Conservation (phyloP, 2,113 vertebrate species). For the Indicator maculatus region DNA sequence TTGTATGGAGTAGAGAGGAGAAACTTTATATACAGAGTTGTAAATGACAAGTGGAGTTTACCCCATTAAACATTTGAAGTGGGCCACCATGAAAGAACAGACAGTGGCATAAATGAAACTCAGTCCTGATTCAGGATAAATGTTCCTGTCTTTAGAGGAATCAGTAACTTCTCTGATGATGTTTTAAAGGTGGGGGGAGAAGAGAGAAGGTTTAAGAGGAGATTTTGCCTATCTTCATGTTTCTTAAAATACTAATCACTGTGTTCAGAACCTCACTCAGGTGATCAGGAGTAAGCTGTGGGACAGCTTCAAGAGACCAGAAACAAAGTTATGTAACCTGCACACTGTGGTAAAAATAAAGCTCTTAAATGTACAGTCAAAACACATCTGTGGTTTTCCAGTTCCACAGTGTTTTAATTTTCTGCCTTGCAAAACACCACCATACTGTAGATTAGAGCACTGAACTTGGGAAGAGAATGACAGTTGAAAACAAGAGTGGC, state of each 20-base stretch:
- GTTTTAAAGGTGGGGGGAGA: not conserved
- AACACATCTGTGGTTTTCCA: not conserved
- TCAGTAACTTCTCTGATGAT: not conserved
- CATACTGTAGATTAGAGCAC: not conserved
- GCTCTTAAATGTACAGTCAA: not conserved
- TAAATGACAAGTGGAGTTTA: not conserved
- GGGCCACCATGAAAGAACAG: not conserved
- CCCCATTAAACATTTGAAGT: not conserved
- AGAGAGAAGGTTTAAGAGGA: not conserved
- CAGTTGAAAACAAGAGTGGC: not conserved
- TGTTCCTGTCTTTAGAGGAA: not conserved
- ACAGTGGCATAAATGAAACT: not conserved
- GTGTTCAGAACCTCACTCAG: not conserved
- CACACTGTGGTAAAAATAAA: not conserved
- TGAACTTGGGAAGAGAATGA: not conserved
- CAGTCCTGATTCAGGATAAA: not conserved
- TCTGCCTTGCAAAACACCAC: conserved; percentile 21
- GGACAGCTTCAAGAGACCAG: not conserved
- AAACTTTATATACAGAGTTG: not conserved
- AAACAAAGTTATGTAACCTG: not conserved
- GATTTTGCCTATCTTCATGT: not conserved
- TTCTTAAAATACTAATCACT: not conserved
- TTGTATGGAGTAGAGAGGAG: not conserved
- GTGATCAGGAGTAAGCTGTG: not conserved
- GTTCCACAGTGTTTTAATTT: conserved; percentile 17